Conservation (phyloP, 2,797 vertebrate species). For the Sebastes cheni region DNA sequence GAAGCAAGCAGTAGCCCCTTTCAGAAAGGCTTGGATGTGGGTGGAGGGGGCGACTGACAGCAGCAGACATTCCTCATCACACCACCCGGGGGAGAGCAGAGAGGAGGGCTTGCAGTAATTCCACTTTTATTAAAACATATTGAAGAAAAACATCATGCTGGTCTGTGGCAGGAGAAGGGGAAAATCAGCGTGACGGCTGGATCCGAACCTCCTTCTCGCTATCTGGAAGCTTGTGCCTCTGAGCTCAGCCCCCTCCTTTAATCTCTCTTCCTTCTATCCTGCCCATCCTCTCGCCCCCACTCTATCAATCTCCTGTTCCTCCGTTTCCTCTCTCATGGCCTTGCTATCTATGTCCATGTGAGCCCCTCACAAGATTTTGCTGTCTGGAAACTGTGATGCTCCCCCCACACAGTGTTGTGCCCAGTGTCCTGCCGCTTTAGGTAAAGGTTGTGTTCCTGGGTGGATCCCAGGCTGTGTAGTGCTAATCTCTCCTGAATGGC, state of each 20-base stretch:
- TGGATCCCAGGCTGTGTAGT: slow-evolving; percentile 62
- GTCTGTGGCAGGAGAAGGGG: slow-evolving; percentile 44
- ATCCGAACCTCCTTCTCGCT: slow-evolving; percentile 23
- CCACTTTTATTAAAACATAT: slow-evolving; percentile 86
- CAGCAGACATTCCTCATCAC: slow-evolving; percentile 76
- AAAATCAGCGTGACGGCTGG: slow-evolving; percentile 65
- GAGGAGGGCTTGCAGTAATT: slow-evolving; percentile 72
- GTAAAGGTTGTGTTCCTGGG: slow-evolving; percentile 56
- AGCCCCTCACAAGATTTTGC: slow-evolving; percentile 14
- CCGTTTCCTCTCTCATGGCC: slow-evolving; percentile 45
- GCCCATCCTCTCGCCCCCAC: slow-evolving; percentile 27
- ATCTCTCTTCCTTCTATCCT: slow-evolving; percentile 47
- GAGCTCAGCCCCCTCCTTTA: slow-evolving; percentile 55
- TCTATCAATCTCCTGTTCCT: slow-evolving; percentile 37
- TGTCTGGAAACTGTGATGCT: slow-evolving; percentile 32
- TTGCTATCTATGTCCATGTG: slow-evolving; percentile 33
- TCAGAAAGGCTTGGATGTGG: slow-evolving; percentile 21
- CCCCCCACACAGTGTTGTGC: slow-evolving; percentile 34
- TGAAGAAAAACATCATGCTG: slow-evolving; percentile 75
- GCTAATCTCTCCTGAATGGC: slow-evolving; percentile 71
- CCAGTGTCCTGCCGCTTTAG: slow-evolving; percentile 48
- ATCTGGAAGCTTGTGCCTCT: slow-evolving; percentile 43
- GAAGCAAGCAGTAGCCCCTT: slow-evolving; percentile 23
- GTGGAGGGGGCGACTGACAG: slow-evolving; percentile 47
- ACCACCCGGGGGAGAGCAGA: slow-evolving; percentile 57